Evolutionary conservation across 1,140 invertebrate genomes (phyloP).

Genomic region (Episyrphus balteatus): DNA sequence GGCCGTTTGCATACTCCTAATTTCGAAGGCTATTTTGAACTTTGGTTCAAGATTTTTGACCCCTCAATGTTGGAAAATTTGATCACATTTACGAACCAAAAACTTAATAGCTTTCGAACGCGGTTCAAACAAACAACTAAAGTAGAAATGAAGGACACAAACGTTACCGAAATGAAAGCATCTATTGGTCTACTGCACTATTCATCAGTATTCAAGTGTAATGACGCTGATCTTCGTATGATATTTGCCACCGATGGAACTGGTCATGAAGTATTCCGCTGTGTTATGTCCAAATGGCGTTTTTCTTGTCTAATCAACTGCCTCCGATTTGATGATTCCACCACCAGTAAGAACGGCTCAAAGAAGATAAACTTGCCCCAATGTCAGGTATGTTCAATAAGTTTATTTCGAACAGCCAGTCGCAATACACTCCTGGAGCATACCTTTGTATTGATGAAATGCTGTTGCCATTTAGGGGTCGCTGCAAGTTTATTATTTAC

Average conservation of each 20-base stretch:
- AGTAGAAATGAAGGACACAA: neutral
- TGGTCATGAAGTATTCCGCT: no score
- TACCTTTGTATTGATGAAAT: conserved; percentile 4
- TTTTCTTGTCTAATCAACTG: conserved; percentile 2
- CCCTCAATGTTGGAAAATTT: neutral
- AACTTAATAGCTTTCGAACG: neutral
- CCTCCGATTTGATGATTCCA: neutral
- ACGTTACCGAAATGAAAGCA: conserved; percentile 1
- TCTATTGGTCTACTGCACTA: neutral
- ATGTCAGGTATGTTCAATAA: conserved; percentile 1
- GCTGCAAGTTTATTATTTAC: conserved; percentile 5
- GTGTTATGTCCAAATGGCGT: no score
- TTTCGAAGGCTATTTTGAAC: neutral
- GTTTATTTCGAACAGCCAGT: conserved; percentile 1
- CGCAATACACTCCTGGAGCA: neutral
- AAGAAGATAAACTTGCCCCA: neutral
- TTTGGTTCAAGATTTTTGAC: conserved; percentile 2
- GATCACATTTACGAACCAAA: neutral
- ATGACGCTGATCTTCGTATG: no score
- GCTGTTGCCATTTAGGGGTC: conserved; percentile 2
- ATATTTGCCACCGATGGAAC: no score
- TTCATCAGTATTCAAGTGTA: no score
- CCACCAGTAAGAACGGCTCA: neutral
- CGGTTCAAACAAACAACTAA: neutral
- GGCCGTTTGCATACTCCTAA: neutral